Percentiles rank a stretch among this genome's conserved stretches.
These are phyloP conservation scores for Falco berigora DNA, from an alignment of 2,797 vertebrate species.

Conservation along the genomic window DNA sequence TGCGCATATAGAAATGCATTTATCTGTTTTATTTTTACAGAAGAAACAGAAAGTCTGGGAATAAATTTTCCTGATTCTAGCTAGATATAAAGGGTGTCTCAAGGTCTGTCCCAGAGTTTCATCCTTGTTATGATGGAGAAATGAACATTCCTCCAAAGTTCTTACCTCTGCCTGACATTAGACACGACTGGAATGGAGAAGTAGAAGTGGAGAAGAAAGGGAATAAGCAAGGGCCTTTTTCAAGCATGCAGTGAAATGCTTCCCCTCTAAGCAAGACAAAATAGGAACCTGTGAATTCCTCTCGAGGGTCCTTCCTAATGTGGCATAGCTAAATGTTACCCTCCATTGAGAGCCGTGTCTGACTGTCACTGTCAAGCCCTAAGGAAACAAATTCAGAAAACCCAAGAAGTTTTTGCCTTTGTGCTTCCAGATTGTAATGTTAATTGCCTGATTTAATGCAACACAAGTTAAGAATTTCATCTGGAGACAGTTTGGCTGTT, in stretches of 20 bases:
- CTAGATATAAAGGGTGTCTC: neutral
- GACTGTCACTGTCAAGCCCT: neutral
- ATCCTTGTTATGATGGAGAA: neutral
- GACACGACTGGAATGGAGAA: neutral
- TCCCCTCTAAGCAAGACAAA: neutral
- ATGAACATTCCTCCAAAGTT: neutral
- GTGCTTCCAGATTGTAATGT: neutral
- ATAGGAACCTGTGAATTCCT: neutral
- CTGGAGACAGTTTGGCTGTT: neutral
- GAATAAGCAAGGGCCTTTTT: neutral
- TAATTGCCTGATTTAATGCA: slow-evolving; percentile 26
- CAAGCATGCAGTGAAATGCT: neutral
- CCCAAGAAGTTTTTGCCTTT: neutral
- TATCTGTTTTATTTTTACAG: neutral
- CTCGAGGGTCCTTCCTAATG: neutral
- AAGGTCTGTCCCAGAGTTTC: neutral
- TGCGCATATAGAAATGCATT: neutral
- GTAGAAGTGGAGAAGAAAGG: neutral
- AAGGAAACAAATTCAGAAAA: slow-evolving; percentile 10
- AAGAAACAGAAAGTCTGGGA: neutral
- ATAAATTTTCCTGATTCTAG: neutral
- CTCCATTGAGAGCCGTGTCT: neutral
- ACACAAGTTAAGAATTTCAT: neutral
- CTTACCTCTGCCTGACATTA: neutral
- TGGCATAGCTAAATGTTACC: slow-evolving; percentile 2